These are phyloP conservation scores for Pandion haliaetus DNA, from an alignment of 2,113 vertebrate genomes.

Conservation along the genomic window DNA sequence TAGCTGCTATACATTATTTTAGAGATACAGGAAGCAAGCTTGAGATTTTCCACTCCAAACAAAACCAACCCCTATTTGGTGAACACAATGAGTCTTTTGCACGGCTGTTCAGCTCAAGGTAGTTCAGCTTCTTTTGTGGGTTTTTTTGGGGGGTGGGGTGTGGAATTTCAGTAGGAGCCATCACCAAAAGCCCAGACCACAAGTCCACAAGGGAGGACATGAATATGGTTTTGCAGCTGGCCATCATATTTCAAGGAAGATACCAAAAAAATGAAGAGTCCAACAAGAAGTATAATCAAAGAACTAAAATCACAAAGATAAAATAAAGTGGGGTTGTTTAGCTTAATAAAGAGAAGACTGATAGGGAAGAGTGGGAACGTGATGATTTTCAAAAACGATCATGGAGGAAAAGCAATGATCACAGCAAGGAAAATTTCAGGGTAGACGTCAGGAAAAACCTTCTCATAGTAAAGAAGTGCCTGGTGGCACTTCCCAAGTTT, in stretches of 20 bases:
- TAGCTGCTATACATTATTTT: background rate
- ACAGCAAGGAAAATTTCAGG: background rate
- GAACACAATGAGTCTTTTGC: background rate
- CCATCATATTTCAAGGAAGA: background rate
- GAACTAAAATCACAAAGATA: background rate
- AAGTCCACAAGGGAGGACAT: background rate
- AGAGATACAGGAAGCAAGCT: background rate
- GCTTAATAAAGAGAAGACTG: background rate
- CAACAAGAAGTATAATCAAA: background rate
- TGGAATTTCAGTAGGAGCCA: background rate
- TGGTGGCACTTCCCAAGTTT: background rate
- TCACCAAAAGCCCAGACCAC: background rate
- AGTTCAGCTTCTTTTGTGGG: background rate
- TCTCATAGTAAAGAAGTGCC: background rate
- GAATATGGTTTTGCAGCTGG: background rate
- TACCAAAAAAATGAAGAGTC: background rate
- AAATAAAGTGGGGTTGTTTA: background rate
- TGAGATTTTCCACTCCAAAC: background rate
- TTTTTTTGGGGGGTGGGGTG: rapidly evolving
- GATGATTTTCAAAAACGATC: background rate
- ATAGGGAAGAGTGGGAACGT: background rate
- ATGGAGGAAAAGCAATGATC: background rate
- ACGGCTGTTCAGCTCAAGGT: background rate
- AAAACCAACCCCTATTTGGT: background rate
- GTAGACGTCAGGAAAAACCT: background rate